A percentile compares a stretch with the other conserved stretches of the same genome.
phyloP scores from a whole-genome alignment of 2,113 vertebrate genomes.

The Lipophrys pholis region DNA sequence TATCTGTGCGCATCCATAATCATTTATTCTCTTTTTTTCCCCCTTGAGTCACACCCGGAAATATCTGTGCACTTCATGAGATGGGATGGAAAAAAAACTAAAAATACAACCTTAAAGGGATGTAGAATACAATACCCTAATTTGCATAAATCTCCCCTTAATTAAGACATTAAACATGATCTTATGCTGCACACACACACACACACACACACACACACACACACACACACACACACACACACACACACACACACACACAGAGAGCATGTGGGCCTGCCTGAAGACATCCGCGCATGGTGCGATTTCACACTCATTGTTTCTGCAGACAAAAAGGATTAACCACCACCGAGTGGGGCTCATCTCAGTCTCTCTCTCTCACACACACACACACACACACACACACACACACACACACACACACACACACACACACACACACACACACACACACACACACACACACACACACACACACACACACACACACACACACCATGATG shows the following conservation, averaged over 20 bases:
- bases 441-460: too few species aligned
- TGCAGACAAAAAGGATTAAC: constrained; percentile 68
- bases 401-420: too few species aligned
- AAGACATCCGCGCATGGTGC: constrained; percentile 54
- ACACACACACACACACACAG: constrained; percentile 25
- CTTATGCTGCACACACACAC: constrained; percentile 33
- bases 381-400: too few species aligned
- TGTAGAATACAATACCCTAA: constrained; percentile 38
- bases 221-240: constrained; percentile 28
- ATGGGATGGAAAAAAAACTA: constrained; percentile 45
- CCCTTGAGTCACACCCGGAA: constrained; percentile 34
- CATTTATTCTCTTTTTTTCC: constrained; percentile 9
- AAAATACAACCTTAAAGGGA: constrained; percentile 45
- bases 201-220: constrained; percentile 16
- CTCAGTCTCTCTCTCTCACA: constrained; percentile 12
- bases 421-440: too few species aligned
- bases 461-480: too few species aligned
- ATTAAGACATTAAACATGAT: constrained; percentile 79
- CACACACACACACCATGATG: too few species aligned
- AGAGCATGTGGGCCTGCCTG: constrained; percentile 58
- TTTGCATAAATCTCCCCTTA: constrained; percentile 74
- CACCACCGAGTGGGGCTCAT: constrained; percentile 12
- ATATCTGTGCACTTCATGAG: constrained; percentile 25
- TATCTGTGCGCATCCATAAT: constrained; percentile 34
- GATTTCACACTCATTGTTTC: constrained; percentile 80